These are phyloP conservation scores for Pogoniulus pusillus DNA, from an alignment of 2,797 vertebrate genomes.

Conservation along the genomic window DNA sequence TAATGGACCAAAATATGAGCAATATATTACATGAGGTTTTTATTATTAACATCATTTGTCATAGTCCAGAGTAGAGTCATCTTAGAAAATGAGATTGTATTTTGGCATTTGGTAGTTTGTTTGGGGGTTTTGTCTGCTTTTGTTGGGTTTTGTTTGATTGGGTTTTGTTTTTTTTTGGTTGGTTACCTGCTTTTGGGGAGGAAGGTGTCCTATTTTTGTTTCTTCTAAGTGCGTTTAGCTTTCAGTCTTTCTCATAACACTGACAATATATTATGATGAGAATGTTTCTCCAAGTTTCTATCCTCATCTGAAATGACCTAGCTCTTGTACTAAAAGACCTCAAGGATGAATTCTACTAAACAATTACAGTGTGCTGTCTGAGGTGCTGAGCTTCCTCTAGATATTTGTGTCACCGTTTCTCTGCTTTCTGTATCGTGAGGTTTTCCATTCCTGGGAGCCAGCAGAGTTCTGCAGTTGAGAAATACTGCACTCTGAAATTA, in stretches of 20 bases:
- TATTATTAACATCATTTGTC: background rate
- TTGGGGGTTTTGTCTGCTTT: too few species aligned
- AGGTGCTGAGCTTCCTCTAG: background rate
- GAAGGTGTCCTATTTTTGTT: background rate
- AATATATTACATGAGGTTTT: background rate
- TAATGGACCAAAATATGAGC: background rate
- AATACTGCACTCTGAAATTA: background rate
- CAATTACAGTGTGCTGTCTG: background rate
- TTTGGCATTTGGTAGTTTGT: background rate
- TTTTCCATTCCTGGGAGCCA: background rate
- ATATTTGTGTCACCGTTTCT: background rate
- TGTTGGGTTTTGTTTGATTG: background rate
- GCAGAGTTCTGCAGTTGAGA: background rate
- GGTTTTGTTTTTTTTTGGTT: background rate
- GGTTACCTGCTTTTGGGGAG: rapidly evolving
- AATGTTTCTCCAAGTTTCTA: background rate
- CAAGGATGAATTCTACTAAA: background rate
- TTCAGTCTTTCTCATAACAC: background rate
- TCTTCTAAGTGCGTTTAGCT: background rate
- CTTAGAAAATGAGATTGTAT: background rate
- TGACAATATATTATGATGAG: background rate
- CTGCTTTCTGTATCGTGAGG: background rate
- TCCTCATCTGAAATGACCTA: background rate
- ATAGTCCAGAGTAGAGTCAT: background rate
- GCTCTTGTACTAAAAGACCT: background rate